Evolutionary conservation across 2,888 invertebrate species (phyloP).

Genomic region (Coenonympha arcania): DNA sequence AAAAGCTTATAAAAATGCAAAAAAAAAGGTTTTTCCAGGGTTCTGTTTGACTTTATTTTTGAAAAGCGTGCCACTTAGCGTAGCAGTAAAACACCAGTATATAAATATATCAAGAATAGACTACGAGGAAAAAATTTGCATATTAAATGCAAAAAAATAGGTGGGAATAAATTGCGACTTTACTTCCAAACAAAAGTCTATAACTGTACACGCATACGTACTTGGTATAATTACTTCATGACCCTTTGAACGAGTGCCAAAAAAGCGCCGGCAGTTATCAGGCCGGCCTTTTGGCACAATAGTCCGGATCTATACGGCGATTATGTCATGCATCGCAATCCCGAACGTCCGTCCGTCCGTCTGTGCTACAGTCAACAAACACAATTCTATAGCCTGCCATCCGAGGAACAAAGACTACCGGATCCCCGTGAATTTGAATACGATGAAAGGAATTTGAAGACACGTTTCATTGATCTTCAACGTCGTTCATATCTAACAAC

Average conservation of each 20-base stretch:
- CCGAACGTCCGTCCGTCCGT: constrained; percentile 42
- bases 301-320: constrained; percentile 65
- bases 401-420: not conserved
- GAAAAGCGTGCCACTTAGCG: too few relatives aligned
- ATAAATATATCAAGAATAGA: too few relatives aligned
- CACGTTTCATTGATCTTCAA: too few relatives aligned
- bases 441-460: too few relatives aligned
- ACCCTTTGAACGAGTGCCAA: constrained; percentile 66
- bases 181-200: constrained; percentile 1
- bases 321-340: constrained; percentile 68
- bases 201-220: not conserved
- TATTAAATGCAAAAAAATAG: too few relatives aligned
- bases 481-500: too few relatives aligned
- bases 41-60: too few relatives aligned
- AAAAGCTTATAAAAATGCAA: too few relatives aligned
- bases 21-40: too few relatives aligned
- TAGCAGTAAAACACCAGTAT: too few relatives aligned
- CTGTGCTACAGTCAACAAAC: constrained; percentile 48
- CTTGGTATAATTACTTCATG: constrained; percentile 60
- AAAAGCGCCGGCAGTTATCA: constrained; percentile 50
- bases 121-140: too few relatives aligned
- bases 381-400: constrained; percentile 24
- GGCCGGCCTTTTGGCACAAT: constrained; percentile 59
- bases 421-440: not conserved
- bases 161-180: not conserved